These are phyloP conservation scores for Parapsyche elsis DNA, from an alignment of 1,140 invertebrate genomes.

Conservation along the genomic window DNA sequence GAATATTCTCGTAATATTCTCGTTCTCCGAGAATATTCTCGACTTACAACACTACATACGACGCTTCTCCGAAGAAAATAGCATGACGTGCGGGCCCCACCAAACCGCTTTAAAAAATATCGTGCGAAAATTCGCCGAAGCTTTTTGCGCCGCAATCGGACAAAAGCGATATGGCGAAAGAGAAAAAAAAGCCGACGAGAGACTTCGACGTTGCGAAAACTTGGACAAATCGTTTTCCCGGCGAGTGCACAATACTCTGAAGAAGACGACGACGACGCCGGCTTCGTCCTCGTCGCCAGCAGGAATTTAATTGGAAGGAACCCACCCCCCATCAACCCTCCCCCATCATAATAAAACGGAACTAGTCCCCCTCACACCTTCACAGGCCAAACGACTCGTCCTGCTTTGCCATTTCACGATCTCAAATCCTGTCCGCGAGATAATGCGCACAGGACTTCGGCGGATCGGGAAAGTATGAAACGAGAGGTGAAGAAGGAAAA, in stretches of 20 bases:
- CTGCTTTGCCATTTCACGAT: constrained; percentile 1
- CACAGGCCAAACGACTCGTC: neutral
- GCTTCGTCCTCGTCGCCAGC: neutral
- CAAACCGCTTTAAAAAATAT: too few species aligned
- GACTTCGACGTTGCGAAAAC: neutral
- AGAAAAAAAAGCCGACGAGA: too few species aligned
- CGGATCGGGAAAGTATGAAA: neutral
- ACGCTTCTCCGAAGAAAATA: too few species aligned
- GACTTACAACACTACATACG: too few species aligned
- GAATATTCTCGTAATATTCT: too few species aligned
- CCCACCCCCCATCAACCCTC: neutral
- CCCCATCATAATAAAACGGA: constrained; percentile 25
- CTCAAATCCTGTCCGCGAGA: constrained; percentile 24
- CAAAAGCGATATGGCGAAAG: too few species aligned
- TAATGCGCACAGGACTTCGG: too few species aligned
- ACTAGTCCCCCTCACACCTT: neutral
- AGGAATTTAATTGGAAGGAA: constrained; percentile 43
- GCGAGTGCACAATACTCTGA: constrained; percentile 32
- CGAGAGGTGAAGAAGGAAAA: neutral
- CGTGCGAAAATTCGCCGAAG: too few species aligned
- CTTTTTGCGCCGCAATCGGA: too few species aligned
- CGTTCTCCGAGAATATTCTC: too few species aligned
- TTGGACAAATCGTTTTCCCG: constrained; percentile 39
- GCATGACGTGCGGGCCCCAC: too few species aligned
- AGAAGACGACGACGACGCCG: neutral